Conservation (phyloP, 2,113 vertebrate genomes). For the Daboia siamensis region DNA sequence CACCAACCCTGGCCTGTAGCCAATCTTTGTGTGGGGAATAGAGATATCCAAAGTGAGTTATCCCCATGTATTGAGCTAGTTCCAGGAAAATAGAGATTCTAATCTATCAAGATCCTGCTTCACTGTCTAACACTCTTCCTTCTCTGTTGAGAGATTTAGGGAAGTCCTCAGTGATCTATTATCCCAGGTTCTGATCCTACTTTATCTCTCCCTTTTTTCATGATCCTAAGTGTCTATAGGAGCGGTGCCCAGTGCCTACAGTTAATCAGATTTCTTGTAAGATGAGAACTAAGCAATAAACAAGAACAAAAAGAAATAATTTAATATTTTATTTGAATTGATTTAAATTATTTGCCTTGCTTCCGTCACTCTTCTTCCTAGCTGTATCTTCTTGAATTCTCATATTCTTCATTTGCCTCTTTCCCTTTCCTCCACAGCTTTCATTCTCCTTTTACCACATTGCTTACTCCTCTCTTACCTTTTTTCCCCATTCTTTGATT, state of each 20-base stretch:
- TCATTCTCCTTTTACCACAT: not conserved
- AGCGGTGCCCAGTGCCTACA: not conserved
- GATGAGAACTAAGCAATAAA: not conserved
- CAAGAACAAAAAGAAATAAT: not conserved
- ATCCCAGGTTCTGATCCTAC: not conserved
- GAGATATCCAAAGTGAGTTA: not conserved
- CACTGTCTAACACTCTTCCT: not conserved
- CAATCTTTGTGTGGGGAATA: not conserved
- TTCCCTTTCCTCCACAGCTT: not conserved
- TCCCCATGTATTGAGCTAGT: not conserved
- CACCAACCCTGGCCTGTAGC: not conserved
- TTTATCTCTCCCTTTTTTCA: not conserved
- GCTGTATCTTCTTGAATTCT: not conserved
- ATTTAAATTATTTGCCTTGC: not conserved
- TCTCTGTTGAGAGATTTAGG: not conserved
- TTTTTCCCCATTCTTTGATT: not conserved
- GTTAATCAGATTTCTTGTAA: not conserved
- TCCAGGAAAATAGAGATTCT: not conserved
- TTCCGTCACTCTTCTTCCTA: not conserved
- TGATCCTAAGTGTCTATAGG: not conserved
- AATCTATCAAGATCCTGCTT: not conserved
- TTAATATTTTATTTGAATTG: not conserved
- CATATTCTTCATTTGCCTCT: not conserved
- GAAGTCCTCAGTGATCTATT: not conserved
- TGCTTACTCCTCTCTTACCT: not conserved